Conservation (phyloP, 2,797 vertebrate genomes). For the Gallinago stenura region DNA sequence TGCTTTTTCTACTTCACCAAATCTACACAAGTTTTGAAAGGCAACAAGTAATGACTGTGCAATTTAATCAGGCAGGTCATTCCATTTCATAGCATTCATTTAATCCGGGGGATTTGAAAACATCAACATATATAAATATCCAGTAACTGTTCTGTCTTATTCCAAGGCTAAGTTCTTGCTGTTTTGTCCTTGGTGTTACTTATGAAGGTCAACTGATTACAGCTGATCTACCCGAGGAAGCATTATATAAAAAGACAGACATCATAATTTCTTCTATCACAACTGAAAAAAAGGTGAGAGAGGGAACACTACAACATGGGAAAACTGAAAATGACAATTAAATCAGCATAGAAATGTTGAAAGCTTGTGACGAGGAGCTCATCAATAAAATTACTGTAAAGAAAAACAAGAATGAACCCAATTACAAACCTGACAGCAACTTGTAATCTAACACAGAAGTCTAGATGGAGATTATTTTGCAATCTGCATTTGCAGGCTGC, state of each 20-base stretch:
- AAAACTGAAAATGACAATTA: background rate
- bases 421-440: background rate
- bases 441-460: background rate
- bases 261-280: background rate
- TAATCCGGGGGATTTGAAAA: background rate
- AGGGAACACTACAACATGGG: background rate
- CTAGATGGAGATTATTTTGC: background rate
- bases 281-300: background rate
- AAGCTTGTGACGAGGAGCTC: background rate
- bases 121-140: background rate
- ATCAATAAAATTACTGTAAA: background rate
- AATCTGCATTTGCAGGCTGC: background rate
- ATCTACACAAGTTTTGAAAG: background rate
- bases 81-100: background rate
- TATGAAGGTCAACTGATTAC: background rate
- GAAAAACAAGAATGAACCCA: background rate
- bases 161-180: background rate
- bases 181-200: background rate
- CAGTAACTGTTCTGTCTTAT: background rate
- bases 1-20: background rate
- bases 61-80: background rate
- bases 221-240: background rate
- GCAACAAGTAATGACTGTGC: background rate
- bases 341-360: background rate
- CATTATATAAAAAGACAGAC: background rate